Percentiles rank a stretch among this genome's conserved stretches.
These are phyloP conservation scores for Rissa tridactyla DNA, from an alignment of 2,113 vertebrate genomes.

Conservation along the genomic window DNA sequence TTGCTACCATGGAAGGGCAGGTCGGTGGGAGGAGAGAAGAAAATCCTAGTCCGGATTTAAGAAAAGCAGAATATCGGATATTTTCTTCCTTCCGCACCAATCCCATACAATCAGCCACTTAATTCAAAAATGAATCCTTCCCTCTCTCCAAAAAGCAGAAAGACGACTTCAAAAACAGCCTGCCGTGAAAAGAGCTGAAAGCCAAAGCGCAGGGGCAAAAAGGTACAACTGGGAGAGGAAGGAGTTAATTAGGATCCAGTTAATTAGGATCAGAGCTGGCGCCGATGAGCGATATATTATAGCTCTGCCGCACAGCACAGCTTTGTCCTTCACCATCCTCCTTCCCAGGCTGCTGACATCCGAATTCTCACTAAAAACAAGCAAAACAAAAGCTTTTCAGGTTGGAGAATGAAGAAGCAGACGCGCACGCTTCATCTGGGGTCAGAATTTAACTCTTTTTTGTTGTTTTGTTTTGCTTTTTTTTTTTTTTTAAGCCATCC, in stretches of 20 bases:
- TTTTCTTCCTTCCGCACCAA: not conserved
- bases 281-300: not conserved
- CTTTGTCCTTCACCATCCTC: not conserved
- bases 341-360: not conserved
- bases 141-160: not conserved
- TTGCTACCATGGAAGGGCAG: not conserved
- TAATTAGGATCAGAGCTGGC: not conserved
- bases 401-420: not conserved
- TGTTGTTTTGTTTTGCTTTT: too few species aligned
- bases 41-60: not conserved
- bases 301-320: not conserved
- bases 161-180: not conserved
- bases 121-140: not conserved
- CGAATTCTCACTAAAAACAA: not conserved
- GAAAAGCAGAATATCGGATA: not conserved
- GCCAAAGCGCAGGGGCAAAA: not conserved
- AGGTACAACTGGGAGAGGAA: not conserved
- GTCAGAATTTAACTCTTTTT: not conserved
- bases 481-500: not conserved
- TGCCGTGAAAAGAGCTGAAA: not conserved
- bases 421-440: accelerated
- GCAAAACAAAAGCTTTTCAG: not conserved
- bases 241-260: not conserved
- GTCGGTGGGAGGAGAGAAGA: not conserved
- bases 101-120: not conserved